phyloP scores from a whole-genome alignment of 2,113 vertebrate genomes.

The Atractosteus spatula region DNA sequence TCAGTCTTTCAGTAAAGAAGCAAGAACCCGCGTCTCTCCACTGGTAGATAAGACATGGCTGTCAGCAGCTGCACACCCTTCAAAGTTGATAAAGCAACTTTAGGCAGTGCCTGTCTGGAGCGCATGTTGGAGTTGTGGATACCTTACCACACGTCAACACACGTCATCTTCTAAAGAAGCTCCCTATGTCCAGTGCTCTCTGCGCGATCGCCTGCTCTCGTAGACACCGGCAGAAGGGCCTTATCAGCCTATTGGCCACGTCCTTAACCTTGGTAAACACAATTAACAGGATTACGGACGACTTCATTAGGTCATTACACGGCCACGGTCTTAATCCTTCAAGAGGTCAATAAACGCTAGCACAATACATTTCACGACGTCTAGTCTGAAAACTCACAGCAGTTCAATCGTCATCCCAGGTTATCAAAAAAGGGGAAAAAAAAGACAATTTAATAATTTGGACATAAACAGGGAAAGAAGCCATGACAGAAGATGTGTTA shows the following conservation, averaged over 20 bases:
- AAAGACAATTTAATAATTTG: too few relatives aligned
- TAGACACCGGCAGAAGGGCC: conserved; percentile 3
- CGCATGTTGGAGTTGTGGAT: background rate
- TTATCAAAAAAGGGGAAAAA: background rate
- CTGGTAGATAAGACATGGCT: conserved; percentile 4
- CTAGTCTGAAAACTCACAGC: background rate
- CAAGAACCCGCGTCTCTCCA: background rate
- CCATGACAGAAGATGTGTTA: too few relatives aligned
- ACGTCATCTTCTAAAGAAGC: background rate
- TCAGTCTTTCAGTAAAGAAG: background rate
- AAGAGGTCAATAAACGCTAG: conserved; percentile 25
- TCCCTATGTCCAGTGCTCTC: background rate
- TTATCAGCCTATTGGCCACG: conserved; percentile 7
- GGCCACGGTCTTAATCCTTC: conserved; percentile 29
- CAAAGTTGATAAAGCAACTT: conserved; percentile 5
- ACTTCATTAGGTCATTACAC: conserved; percentile 31
- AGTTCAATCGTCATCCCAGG: background rate
- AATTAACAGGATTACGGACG: conserved; percentile 40
- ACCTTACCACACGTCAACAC: background rate
- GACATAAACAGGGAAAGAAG: too few relatives aligned
- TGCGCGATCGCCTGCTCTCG: background rate
- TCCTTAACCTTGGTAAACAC: conserved; percentile 35
- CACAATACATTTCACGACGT: background rate
- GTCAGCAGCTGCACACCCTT: conserved; percentile 1
- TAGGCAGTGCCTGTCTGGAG: too few relatives aligned